Evolutionary conservation across 2,888 invertebrate genomes (phyloP).

Genomic region (Lumbricus terrestris): DNA sequence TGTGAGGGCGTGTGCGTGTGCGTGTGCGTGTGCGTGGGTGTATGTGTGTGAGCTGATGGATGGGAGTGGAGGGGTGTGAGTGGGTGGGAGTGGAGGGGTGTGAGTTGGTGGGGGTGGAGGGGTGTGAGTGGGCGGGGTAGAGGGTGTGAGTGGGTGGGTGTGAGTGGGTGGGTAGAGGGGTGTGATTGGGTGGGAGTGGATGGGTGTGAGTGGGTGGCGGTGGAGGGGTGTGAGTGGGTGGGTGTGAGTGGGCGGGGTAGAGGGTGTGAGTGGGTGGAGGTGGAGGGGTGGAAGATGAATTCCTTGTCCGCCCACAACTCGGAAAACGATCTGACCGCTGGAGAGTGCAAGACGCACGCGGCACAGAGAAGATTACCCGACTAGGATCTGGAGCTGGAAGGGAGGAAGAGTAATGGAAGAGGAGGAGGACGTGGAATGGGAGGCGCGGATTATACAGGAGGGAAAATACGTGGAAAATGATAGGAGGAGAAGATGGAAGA

Average conservation of each 20-base stretch:
- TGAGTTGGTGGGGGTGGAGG: background rate
- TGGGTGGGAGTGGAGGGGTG: background rate
- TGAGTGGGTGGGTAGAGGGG: background rate
- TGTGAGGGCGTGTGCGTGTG: background rate
- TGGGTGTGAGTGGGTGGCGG: background rate
- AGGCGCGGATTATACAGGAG: too few species aligned
- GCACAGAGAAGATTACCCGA: background rate
- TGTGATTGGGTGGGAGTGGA: too few species aligned
- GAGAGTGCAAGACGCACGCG: background rate
- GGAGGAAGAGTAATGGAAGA: background rate
- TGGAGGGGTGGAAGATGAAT: background rate
- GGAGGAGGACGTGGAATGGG: too few species aligned
- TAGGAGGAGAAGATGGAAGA: too few species aligned
- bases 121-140: background rate
- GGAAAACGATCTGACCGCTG: background rate
- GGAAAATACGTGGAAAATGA: too few species aligned
- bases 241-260: background rate
- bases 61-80: background rate
- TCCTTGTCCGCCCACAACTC: background rate
- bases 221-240: background rate
- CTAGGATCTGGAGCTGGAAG: background rate
- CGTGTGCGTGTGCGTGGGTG: background rate
- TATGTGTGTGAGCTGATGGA: background rate
- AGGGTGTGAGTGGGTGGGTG: background rate
- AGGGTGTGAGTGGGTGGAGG: background rate